Evolutionary conservation across 1,140 invertebrate species (phyloP).

Genomic region (Anastrepha ludens): DNA sequence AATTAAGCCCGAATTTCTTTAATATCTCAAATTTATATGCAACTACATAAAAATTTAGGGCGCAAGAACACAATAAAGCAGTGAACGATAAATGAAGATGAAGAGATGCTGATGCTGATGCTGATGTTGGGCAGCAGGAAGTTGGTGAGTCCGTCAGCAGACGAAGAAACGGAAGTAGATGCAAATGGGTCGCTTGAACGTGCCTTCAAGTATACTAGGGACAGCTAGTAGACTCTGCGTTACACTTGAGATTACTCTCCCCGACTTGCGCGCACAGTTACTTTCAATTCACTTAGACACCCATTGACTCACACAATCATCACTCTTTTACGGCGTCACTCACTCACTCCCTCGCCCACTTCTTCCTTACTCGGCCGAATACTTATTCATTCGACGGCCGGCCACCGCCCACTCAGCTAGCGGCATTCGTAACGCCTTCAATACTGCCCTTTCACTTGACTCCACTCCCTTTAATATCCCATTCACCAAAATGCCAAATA

Average conservation of each 20-base stretch:
- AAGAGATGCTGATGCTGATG: background rate
- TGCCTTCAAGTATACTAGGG: background rate
- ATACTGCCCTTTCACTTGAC: background rate
- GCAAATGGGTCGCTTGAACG: background rate
- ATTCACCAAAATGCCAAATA: slow-evolving; percentile 4
- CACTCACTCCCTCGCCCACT: background rate
- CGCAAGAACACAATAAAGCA: slow-evolving; percentile 2
- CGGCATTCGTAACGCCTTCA: too few relatives aligned
- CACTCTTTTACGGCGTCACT: background rate
- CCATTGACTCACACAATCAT: background rate
- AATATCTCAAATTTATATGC: slow-evolving; percentile 62
- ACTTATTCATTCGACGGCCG: background rate
- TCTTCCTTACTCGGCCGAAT: background rate
- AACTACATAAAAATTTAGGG: slow-evolving; percentile 24
- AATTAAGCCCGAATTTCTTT: slow-evolving; percentile 73
- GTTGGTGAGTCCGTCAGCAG: background rate
- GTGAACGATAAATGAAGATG: background rate
- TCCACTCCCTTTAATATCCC: background rate
- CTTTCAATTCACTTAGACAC: slow-evolving; percentile 2
- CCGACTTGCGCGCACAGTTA: background rate
- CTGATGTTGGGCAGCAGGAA: background rate
- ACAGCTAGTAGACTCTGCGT: background rate
- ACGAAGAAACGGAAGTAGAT: background rate
- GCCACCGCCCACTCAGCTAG: background rate
- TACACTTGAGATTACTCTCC: background rate